Evolutionary conservation across 2,888 invertebrate genomes (phyloP).

Genomic region (Chrysotoxum bicinctum): DNA sequence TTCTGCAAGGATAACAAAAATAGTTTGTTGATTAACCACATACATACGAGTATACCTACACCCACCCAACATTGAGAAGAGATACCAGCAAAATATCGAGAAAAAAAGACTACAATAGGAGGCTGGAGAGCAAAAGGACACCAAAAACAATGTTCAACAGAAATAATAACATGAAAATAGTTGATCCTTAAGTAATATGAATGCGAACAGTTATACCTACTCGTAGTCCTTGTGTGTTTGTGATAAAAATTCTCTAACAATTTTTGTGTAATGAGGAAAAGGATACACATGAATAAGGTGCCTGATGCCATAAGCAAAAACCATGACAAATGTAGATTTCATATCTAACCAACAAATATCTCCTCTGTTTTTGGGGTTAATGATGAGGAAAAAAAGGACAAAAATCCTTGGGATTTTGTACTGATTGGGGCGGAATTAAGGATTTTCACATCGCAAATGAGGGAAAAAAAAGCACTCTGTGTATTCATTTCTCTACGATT

Average conservation of each 20-base stretch:
- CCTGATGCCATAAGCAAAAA: constrained; percentile 1
- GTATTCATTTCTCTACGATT: not conserved
- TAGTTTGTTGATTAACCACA: constrained; percentile 57
- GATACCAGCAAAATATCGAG: constrained; percentile 5
- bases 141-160: constrained; percentile 45
- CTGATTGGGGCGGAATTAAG: not conserved
- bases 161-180: constrained; percentile 50
- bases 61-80: not conserved
- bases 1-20: constrained; percentile 59
- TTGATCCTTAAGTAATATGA: constrained; percentile 46
- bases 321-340: constrained; percentile 63
- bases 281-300: constrained; percentile 32
- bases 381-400: not conserved
- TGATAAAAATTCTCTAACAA: constrained; percentile 40
- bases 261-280: constrained; percentile 49
- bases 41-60: not conserved
- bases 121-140: not conserved
- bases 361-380: too few relatives aligned
- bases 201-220: not conserved
- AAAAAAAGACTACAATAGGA: not conserved
- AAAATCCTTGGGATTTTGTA: not conserved
- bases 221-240: constrained; percentile 1
- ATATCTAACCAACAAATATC: not conserved
- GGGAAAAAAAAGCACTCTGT: not conserved
- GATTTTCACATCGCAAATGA: not conserved